Conservation (phyloP, 2,113 vertebrate species). For the Gadus chalcogrammus region DNA sequence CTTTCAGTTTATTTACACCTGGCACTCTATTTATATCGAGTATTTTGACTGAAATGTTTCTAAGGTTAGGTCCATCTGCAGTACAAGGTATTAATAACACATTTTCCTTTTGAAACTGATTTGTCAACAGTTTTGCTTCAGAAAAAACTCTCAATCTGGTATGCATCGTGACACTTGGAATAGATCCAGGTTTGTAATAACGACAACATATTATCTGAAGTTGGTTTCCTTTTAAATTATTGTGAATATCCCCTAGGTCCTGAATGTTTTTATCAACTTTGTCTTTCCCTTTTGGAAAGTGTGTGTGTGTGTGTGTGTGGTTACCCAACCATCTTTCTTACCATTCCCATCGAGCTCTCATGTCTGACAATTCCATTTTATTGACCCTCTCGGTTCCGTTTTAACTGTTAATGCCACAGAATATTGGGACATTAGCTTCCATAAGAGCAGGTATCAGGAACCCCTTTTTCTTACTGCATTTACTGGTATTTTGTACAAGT, state of each 20-base stretch:
- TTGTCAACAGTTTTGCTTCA: not conserved
- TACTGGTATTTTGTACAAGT: not conserved
- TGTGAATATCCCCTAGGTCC: slow-evolving; percentile 23
- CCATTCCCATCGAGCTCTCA: too few relatives aligned
- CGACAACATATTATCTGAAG: slow-evolving; percentile 21
- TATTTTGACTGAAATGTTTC: too few relatives aligned
- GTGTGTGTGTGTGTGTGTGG: slow-evolving; percentile 5
- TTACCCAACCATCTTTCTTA: slow-evolving; percentile 12
- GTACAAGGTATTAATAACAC: too few relatives aligned
- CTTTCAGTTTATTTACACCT: too few relatives aligned
- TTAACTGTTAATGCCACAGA: too few relatives aligned
- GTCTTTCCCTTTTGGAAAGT: slow-evolving; percentile 25
- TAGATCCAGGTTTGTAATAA: slow-evolving; percentile 13
- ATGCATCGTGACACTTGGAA: slow-evolving; percentile 10
- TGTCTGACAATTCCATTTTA: not conserved
- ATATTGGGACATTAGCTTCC: slow-evolving; percentile 10
- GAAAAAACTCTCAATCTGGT: not conserved
- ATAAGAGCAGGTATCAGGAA: slow-evolving; percentile 45
- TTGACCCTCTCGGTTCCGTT: not conserved
- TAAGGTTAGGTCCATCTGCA: too few relatives aligned
- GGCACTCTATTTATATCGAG: too few relatives aligned
- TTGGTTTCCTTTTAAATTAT: slow-evolving; percentile 20
- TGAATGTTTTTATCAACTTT: slow-evolving; percentile 14
- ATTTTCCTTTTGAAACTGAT: not conserved
- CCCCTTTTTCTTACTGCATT: slow-evolving; percentile 45